A percentile compares a stretch with the other conserved stretches of the same genome.
Conservation (phyloP, 2,113 vertebrate genomes). For the human region GRCh38 chr5:107087001-107087500, state of each 20-base stretch:
- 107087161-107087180: not conserved
- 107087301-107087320: not conserved
- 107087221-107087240: not conserved
- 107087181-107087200: not conserved
- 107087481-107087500: slow-evolving; percentile 45
- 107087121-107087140: not conserved
- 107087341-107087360: not conserved
- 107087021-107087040: not conserved
- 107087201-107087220: not conserved
- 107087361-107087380: not conserved
- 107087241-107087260: not conserved
- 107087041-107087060: not conserved
- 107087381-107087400: slow-evolving; percentile 14
- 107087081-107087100: not conserved
- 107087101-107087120: not conserved
- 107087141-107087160: not conserved
- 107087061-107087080: not conserved
- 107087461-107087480: slow-evolving; percentile 27
- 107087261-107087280: not conserved
- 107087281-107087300: not conserved
- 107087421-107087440: slow-evolving; percentile 4
- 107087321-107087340: not conserved
- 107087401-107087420: not conserved
- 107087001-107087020: not conserved
- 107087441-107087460: not conserved